phyloP scores from a whole-genome alignment of 2,888 invertebrate genomes.

The Lydus trimaculatus region DNA sequence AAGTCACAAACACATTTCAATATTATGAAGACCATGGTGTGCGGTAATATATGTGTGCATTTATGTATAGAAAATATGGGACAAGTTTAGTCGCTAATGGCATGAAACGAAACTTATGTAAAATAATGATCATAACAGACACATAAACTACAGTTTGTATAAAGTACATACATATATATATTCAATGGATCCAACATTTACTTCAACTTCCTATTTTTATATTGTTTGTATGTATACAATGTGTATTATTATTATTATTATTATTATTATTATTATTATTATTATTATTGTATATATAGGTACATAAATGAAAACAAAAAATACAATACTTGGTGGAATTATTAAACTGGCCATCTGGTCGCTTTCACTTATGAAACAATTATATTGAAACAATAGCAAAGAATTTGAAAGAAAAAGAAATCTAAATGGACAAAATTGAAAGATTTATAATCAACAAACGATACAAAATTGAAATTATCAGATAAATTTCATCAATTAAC shows the following conservation, averaged over 20 bases:
- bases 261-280: neutral
- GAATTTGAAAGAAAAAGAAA: neutral
- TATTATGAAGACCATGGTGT: no score
- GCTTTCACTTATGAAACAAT: constrained; percentile 1
- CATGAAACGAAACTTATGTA: neutral
- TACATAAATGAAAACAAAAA: neutral
- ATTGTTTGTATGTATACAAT: neutral
- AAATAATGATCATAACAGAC: constrained; percentile 3
- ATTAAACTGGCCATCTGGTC: neutral
- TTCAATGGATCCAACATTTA: neutral
- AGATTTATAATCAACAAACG: neutral
- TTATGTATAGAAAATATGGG: constrained; percentile 2
- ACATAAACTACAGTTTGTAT: neutral
- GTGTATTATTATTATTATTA: neutral
- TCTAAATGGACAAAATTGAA: neutral
- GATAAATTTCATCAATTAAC: neutral
- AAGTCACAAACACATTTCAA: no score
- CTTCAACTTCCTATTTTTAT: neutral
- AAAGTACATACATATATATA: no score
- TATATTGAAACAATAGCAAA: neutral
- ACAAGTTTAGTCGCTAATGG: neutral
- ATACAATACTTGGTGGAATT: neutral
- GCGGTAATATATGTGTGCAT: neutral
- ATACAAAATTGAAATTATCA: neutral
- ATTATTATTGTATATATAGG: neutral